Evolutionary conservation across 2,113 vertebrate genomes (phyloP).

Genomic region (Pangasianodon hypophthalmus): DNA sequence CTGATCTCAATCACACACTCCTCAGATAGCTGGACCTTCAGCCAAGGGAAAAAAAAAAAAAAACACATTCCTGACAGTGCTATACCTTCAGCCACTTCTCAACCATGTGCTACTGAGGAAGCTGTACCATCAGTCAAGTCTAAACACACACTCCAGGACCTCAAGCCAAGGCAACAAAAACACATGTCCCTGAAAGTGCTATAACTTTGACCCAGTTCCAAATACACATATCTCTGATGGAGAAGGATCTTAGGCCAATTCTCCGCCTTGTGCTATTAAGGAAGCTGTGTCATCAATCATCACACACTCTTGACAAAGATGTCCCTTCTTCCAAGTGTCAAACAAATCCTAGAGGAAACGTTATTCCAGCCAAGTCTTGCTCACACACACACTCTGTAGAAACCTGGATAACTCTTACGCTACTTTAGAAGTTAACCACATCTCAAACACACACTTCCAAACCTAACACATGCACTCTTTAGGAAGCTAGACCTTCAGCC

Average conservation of each 20-base stretch:
- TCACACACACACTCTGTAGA: not conserved
- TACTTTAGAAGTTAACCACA: not conserved
- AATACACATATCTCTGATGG: not conserved
- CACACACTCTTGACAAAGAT: not conserved
- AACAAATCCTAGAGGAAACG: not conserved
- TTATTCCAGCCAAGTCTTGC: not conserved
- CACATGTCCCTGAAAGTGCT: not conserved
- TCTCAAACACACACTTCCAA: not conserved
- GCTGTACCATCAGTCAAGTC: not conserved
- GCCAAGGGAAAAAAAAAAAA: not conserved
- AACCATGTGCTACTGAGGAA: not conserved
- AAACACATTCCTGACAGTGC: not conserved
- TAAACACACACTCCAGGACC: not conserved
- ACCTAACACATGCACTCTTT: not conserved
- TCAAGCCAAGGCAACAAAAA: not conserved
- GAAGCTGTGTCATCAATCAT: not conserved
- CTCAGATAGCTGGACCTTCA: not conserved
- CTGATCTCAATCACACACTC: not conserved
- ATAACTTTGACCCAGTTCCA: not conserved
- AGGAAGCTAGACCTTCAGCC: not conserved
- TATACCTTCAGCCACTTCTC: not conserved
- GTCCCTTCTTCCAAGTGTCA: not conserved
- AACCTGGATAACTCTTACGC: not conserved
- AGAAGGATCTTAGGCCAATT: not conserved
- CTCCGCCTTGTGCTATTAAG: not conserved